These are phyloP conservation scores for Urocolius indicus DNA, from an alignment of 2,113 vertebrate species.

Conservation along the genomic window DNA sequence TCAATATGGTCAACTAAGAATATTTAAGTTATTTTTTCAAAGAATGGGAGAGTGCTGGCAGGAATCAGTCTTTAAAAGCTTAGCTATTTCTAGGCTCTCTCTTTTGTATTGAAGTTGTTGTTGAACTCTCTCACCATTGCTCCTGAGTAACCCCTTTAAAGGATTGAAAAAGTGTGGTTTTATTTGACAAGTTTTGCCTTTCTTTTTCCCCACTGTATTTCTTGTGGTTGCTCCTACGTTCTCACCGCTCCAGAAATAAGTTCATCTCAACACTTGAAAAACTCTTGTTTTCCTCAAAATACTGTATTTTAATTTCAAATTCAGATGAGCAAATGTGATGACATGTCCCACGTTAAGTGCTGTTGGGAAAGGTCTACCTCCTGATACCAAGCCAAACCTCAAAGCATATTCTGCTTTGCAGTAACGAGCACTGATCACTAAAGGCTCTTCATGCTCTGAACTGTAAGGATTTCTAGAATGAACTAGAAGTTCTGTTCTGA, in stretches of 20 bases:
- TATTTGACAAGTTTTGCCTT: neutral
- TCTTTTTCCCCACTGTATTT: neutral
- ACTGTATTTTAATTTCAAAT: neutral
- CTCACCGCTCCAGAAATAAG: neutral
- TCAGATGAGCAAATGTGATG: neutral
- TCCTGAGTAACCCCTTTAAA: neutral
- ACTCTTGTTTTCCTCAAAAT: neutral
- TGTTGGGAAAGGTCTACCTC: neutral
- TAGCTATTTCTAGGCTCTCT: neutral
- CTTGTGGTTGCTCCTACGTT: neutral
- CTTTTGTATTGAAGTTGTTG: neutral
- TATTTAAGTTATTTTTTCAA: neutral
- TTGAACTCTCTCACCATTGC: neutral
- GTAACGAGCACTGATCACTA: neutral
- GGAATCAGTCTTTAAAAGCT: neutral
- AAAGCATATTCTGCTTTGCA: neutral
- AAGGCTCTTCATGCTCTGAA: neutral
- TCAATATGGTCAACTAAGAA: neutral
- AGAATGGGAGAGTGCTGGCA: neutral
- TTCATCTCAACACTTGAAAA: neutral
- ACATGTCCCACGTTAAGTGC: neutral
- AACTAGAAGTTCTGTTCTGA: neutral
- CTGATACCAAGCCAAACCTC: neutral
- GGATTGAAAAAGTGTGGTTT: neutral
- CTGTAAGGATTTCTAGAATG: neutral